Evolutionary conservation across 2,888 invertebrate genomes (phyloP).

Genomic region (Arctia plantaginis): DNA sequence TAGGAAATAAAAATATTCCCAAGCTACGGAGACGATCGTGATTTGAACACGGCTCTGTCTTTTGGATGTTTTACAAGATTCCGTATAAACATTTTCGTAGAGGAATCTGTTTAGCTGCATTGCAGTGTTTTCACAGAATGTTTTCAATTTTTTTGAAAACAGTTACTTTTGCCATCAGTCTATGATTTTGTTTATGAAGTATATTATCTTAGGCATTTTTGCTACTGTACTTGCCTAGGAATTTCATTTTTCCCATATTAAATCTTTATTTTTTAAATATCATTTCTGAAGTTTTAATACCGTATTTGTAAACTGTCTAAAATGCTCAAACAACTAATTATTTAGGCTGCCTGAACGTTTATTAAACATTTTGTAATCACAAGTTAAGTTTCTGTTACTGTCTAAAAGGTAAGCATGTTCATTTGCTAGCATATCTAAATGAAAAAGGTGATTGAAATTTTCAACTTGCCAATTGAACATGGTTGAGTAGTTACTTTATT

Average conservation of each 20-base stretch:
- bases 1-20: constrained; percentile 61
- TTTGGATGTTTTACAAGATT: constrained; percentile 36
- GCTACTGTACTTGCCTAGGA: not conserved
- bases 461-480: no score
- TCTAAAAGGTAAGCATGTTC: no score
- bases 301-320: not conserved
- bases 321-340: no score
- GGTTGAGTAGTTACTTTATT: no score
- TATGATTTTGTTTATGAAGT: not conserved
- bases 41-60: constrained; percentile 42
- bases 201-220: not conserved
- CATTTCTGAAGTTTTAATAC: not conserved
- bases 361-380: no score
- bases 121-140: constrained; percentile 15
- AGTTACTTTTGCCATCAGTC: not conserved
- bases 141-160: not conserved
- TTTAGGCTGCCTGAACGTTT: no score
- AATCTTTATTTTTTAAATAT: not conserved
- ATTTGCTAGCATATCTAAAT: no score
- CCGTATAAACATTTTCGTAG: constrained; percentile 27
- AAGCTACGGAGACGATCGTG: constrained; percentile 47
- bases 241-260: not conserved
- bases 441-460: no score
- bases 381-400: no score
- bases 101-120: constrained; percentile 14